phyloP scores from a whole-genome alignment of 1,140 invertebrate genomes.

The Psilanteris sp. region DNA sequence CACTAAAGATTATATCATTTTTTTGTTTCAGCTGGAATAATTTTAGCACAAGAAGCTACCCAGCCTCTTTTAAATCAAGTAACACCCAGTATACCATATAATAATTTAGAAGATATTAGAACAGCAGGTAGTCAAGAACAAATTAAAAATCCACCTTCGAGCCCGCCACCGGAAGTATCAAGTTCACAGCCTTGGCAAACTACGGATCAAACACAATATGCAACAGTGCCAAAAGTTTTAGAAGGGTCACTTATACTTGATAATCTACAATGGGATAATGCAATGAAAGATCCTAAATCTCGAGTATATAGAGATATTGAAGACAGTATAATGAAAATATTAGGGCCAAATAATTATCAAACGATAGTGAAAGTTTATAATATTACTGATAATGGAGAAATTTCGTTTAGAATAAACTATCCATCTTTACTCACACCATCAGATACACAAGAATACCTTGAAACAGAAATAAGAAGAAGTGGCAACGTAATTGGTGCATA shows the following conservation, averaged over 20 bases:
- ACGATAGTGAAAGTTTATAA: constrained; percentile 83
- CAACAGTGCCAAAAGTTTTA: constrained; percentile 83
- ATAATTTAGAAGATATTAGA: constrained; percentile 66
- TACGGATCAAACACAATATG: constrained; percentile 77
- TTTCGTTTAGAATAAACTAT: constrained; percentile 74
- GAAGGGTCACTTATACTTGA: constrained; percentile 85
- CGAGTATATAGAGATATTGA: constrained; percentile 83
- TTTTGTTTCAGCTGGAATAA: constrained; percentile 79
- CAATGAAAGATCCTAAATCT: constrained; percentile 82
- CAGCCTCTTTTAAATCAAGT: constrained; percentile 73
- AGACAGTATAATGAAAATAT: constrained; percentile 80
- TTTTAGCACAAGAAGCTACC: constrained; percentile 80
- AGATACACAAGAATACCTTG: constrained; percentile 69
- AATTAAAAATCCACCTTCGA: constrained; percentile 74
- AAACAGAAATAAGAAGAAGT: constrained; percentile 67
- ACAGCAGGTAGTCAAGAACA: constrained; percentile 73
- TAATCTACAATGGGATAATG: constrained; percentile 82
- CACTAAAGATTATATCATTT: constrained; percentile 4
- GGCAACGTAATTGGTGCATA: constrained; percentile 70
- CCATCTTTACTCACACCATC: constrained; percentile 66
- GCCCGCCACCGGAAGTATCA: constrained; percentile 78
- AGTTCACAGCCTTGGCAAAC: constrained; percentile 76
- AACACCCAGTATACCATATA: constrained; percentile 50
- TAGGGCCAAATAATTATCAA: constrained; percentile 68
- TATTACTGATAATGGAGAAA: constrained; percentile 77